phyloP scores from a whole-genome alignment of 2,797 vertebrate genomes.

The Gadopsis marmoratus region DNA sequence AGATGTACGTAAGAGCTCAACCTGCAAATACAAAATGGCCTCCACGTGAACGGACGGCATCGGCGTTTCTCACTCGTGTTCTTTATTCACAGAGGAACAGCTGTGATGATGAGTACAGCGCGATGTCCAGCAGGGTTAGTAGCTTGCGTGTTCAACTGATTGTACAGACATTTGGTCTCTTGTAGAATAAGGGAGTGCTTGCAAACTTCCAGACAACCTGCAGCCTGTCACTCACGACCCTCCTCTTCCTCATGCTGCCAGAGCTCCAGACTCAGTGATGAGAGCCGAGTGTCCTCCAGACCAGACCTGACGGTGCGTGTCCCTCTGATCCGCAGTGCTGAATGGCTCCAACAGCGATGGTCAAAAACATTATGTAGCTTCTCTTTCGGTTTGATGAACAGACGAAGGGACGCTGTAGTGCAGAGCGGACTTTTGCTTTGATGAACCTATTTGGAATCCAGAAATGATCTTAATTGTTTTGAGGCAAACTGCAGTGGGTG shows the following conservation, averaged over 20 bases:
- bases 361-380: neutral
- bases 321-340: neutral
- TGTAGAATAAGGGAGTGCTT: neutral
- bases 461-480: neutral
- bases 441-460: neutral
- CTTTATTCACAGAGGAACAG: constrained; percentile 87
- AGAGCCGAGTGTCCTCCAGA: constrained; percentile 66
- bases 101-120: constrained; percentile 85
- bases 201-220: neutral
- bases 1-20: constrained; percentile 72
- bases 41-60: neutral
- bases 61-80: constrained; percentile 42
- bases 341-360: neutral
- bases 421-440: neutral
- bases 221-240: neutral
- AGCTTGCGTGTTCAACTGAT: constrained; percentile 29
- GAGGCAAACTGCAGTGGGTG: neutral
- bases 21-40: neutral
- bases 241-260: constrained; percentile 48
- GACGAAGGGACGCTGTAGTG: neutral
- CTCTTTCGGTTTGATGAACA: neutral
- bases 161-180: neutral
- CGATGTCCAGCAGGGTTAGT: constrained; percentile 91
- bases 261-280: constrained; percentile 77
- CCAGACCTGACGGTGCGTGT: constrained; percentile 69